Conservation (phyloP, 1,140 invertebrate species). For the Drosophila navojoa region DNA sequence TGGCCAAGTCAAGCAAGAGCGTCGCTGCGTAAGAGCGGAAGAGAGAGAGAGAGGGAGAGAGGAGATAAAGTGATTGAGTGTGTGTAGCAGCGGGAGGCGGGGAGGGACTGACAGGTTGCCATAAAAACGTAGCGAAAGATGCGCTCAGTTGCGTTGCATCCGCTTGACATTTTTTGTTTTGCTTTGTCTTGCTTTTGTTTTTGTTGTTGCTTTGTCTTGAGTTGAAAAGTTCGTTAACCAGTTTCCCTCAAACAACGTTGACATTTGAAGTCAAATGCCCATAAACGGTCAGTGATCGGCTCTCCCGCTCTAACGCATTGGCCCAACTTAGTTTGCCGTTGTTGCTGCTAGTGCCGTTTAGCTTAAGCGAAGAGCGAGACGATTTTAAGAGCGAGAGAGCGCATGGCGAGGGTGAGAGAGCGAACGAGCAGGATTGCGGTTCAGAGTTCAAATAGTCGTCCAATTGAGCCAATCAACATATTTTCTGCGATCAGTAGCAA, state of each 20-base stretch:
- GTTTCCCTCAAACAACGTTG: slow-evolving; percentile 68
- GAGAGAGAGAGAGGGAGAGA: not conserved
- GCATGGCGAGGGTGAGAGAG: slow-evolving; percentile 11
- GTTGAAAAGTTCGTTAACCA: slow-evolving; percentile 72
- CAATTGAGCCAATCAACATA: slow-evolving; percentile 82
- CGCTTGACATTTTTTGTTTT: slow-evolving; percentile 52
- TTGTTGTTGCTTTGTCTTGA: slow-evolving; percentile 5
- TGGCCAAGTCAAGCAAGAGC: not conserved
- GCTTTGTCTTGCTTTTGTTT: slow-evolving; percentile 1
- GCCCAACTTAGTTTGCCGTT: slow-evolving; percentile 72
- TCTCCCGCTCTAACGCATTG: slow-evolving; percentile 37
- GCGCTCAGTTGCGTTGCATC: slow-evolving; percentile 74
- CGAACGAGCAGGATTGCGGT: slow-evolving; percentile 48
- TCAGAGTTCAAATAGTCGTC: slow-evolving; percentile 83
- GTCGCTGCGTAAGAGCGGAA: slow-evolving; percentile 1
- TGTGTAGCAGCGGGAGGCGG: not conserved
- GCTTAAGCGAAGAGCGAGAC: slow-evolving; percentile 34
- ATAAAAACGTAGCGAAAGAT: slow-evolving; percentile 55
- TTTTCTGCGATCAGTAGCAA: slow-evolving; percentile 41
- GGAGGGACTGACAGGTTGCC: slow-evolving; percentile 38
- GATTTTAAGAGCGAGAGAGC: slow-evolving; percentile 4
- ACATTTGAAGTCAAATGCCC: slow-evolving; percentile 80
- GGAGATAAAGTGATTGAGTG: slow-evolving; percentile 7
- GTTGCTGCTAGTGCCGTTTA: slow-evolving; percentile 50
- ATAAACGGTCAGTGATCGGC: slow-evolving; percentile 66